Percentiles rank a stretch among this genome's conserved stretches.
Conservation (phyloP, 35 echinoderm and acorn worm genomes). For the Anneissia japonica region DNA sequence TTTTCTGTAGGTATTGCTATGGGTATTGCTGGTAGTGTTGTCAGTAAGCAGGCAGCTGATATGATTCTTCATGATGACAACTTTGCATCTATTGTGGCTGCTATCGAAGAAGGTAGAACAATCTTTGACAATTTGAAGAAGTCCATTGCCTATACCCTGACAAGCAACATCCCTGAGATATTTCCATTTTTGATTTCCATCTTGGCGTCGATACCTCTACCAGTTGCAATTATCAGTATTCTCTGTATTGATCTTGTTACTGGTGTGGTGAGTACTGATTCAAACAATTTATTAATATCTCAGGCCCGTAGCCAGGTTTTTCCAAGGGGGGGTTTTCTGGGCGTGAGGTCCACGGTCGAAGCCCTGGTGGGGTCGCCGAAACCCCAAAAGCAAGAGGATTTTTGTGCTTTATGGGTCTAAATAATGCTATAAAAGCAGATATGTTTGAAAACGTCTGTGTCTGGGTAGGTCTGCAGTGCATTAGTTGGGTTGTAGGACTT, state of each 20-base stretch:
- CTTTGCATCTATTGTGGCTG: constrained; percentile 99
- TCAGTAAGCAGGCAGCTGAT: constrained; percentile 97
- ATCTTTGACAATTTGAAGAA: constrained; percentile 99
- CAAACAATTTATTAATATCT: no score
- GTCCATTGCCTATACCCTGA: constrained; percentile 98
- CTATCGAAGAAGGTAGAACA: constrained; percentile 92
- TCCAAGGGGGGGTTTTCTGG: no score
- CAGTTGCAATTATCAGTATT: constrained; percentile 92
- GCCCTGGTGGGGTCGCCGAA: no score
- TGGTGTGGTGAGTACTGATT: constrained; percentile 84
- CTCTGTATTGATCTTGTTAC: constrained; percentile 97
- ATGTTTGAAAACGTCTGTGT: no score
- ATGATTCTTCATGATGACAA: constrained; percentile 91
- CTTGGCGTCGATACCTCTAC: constrained; percentile 65
- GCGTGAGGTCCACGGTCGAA: no score
- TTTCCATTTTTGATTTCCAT: constrained; percentile 93
- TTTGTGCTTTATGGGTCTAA: no score
- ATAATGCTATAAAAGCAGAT: no score
- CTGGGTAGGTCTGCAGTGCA: no score
- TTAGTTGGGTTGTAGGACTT: no score
- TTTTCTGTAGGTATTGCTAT: constrained; percentile 82
- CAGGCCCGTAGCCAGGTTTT: no score
- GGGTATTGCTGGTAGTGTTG: constrained; percentile 96
- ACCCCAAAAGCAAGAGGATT: no score
- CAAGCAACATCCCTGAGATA: constrained; percentile 99